Evolutionary conservation across 2,888 invertebrate genomes (phyloP).

Genomic region (Xylophagus ater): DNA sequence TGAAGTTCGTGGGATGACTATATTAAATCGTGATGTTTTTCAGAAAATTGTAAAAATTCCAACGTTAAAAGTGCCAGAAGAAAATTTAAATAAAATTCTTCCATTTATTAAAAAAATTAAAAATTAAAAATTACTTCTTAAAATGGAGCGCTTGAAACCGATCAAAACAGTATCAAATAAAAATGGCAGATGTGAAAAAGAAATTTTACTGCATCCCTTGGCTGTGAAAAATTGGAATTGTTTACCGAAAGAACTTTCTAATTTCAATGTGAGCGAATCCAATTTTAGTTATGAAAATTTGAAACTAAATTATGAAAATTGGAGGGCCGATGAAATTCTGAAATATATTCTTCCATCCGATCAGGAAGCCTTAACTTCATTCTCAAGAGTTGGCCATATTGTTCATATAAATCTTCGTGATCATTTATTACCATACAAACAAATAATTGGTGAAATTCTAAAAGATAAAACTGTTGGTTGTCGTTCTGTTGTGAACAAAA

Average conservation of each 20-base stretch:
- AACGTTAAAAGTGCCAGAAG: constrained; percentile 45
- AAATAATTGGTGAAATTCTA: constrained; percentile 76
- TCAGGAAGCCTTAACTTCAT: constrained; percentile 67
- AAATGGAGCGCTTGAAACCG: constrained; percentile 61
- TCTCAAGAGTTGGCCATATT: constrained; percentile 85
- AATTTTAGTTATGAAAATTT: constrained; percentile 44
- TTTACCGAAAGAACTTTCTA: constrained; percentile 40
- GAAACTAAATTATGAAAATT: constrained; percentile 68
- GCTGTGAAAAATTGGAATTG: constrained; percentile 46
- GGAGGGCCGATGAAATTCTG: constrained; percentile 62
- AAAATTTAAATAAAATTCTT: constrained; percentile 42
- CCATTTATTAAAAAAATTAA: constrained; percentile 55
- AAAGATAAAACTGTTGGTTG: constrained; percentile 67
- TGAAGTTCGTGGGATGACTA: constrained; percentile 62
- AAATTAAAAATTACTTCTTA: constrained; percentile 60
- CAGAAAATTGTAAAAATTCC: constrained; percentile 53
- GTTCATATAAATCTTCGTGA: constrained; percentile 86
- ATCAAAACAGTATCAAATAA: constrained; percentile 38
- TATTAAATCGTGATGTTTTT: constrained; percentile 60
- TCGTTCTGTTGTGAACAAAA: constrained; percentile 85
- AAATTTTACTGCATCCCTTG: constrained; percentile 59
- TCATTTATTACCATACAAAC: constrained; percentile 66
- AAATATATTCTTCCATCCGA: constrained; percentile 74
- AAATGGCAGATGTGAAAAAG: constrained; percentile 30
- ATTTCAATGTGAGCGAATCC: constrained; percentile 40